A percentile compares a stretch with the other conserved stretches of the same genome.
Evolutionary conservation across 2,888 invertebrate species (phyloP).

Genomic region (Fabriciana adippe): DNA sequence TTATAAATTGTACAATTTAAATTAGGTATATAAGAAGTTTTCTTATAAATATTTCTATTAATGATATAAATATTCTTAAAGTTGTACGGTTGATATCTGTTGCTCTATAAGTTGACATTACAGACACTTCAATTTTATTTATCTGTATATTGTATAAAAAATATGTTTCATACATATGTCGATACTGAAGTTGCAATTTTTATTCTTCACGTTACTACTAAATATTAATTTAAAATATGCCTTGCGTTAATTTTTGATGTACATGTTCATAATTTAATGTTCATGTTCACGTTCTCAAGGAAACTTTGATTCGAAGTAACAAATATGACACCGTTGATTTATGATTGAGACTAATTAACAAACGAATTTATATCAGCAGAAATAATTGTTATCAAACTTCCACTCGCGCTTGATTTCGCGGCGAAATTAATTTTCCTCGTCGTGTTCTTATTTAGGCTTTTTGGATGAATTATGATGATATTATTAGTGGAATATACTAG

Average conservation of each 20-base stretch:
- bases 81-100: too few relatives aligned
- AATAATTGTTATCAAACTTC: conserved; percentile 21
- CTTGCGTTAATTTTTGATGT: neutral
- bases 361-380: conserved; percentile 24
- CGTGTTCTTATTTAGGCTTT: neutral
- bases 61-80: too few relatives aligned
- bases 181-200: too few relatives aligned
- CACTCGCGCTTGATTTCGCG: conserved; percentile 10
- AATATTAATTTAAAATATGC: too few relatives aligned
- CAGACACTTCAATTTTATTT: too few relatives aligned
- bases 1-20: too few relatives aligned
- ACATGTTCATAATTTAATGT: neutral
- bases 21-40: too few relatives aligned
- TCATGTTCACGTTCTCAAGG: neutral
- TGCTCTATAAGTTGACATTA: too few relatives aligned
- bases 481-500: neutral
- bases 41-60: too few relatives aligned
- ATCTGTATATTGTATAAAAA: too few relatives aligned
- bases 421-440: conserved; percentile 5
- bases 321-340: conserved; percentile 25
- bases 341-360: conserved; percentile 26
- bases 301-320: conserved; percentile 14
- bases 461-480: neutral
- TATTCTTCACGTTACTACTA: too few relatives aligned
- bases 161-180: too few relatives aligned